Conservation (phyloP, 2,888 invertebrate genomes). For the Vandiemenella viatica region DNA sequence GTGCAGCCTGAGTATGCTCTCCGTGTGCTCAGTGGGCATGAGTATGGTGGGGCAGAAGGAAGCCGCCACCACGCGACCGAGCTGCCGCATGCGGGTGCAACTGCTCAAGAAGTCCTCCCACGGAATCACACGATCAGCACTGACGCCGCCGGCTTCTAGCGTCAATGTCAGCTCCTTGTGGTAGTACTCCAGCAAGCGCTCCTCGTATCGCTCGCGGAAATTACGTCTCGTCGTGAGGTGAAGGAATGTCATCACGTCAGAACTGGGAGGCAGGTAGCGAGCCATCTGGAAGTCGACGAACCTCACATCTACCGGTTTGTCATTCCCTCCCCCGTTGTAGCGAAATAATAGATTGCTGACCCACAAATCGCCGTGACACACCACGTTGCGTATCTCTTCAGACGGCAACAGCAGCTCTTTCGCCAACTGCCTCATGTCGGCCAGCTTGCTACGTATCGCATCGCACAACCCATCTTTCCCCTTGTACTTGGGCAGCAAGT, state of each 20-base stretch:
- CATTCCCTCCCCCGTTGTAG: constrained; percentile 22
- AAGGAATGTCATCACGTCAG: constrained; percentile 43
- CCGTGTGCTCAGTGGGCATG: not conserved
- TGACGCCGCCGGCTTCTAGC: not conserved
- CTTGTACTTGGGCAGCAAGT: not conserved
- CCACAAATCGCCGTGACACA: constrained; percentile 34
- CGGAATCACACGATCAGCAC: not conserved
- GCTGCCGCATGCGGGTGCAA: not conserved
- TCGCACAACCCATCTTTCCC: not conserved
- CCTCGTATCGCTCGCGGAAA: constrained; percentile 31
- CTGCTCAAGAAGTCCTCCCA: not conserved
- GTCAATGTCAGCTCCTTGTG: not conserved
- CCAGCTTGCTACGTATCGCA: not conserved
- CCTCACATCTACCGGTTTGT: constrained; percentile 39
- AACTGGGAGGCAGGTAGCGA: constrained; percentile 47
- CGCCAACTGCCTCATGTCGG: not conserved
- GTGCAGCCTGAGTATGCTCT: not conserved
- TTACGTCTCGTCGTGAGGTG: constrained; percentile 36
- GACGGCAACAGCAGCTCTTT: not conserved
- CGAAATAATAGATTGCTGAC: constrained; percentile 31
- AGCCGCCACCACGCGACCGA: not conserved
- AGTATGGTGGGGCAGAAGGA: not conserved
- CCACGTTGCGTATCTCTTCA: constrained; percentile 23
- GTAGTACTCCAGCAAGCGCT: not conserved
- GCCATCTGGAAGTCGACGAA: constrained; percentile 55